Evolutionary conservation across 2,797 vertebrate genomes (phyloP).

Genomic region (Chelidonichthys spinosus): DNA sequence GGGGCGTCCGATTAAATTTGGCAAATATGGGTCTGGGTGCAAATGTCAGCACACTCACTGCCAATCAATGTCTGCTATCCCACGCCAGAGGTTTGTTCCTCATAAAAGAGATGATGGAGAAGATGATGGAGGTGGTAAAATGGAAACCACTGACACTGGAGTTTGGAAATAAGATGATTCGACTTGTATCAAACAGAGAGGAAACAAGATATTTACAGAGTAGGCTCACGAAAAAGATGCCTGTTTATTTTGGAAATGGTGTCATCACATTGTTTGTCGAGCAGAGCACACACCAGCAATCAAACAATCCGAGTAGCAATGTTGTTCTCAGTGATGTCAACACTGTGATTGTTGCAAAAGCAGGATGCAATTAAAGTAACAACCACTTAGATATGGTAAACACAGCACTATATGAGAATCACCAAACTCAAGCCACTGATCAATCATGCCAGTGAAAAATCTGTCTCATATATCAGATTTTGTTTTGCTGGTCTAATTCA

Average conservation of each 20-base stretch:
- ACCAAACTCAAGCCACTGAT: too few species aligned
- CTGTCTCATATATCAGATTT: too few species aligned
- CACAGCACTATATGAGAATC: too few species aligned
- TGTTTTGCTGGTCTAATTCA: too few species aligned
- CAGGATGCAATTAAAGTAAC: too few species aligned
- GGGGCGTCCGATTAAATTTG: not conserved
- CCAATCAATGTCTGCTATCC: not conserved
- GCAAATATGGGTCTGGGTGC: not conserved
- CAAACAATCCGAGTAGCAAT: too few species aligned
- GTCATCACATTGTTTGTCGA: not conserved
- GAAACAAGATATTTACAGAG: too few species aligned
- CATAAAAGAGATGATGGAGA: not conserved
- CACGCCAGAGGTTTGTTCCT: not conserved
- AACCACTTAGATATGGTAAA: too few species aligned
- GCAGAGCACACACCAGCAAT: not conserved
- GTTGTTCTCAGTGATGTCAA: too few species aligned
- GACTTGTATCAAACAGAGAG: not conserved
- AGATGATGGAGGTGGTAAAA: not conserved
- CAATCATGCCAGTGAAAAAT: too few species aligned
- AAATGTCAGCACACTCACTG: slow-evolving; percentile 7
- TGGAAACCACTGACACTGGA: not conserved
- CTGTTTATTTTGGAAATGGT: not conserved
- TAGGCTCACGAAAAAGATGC: too few species aligned
- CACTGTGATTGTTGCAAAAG: too few species aligned
- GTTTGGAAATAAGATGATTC: not conserved